Conservation (phyloP, 2,888 invertebrate genomes). For the Napeogenes sylphis region DNA sequence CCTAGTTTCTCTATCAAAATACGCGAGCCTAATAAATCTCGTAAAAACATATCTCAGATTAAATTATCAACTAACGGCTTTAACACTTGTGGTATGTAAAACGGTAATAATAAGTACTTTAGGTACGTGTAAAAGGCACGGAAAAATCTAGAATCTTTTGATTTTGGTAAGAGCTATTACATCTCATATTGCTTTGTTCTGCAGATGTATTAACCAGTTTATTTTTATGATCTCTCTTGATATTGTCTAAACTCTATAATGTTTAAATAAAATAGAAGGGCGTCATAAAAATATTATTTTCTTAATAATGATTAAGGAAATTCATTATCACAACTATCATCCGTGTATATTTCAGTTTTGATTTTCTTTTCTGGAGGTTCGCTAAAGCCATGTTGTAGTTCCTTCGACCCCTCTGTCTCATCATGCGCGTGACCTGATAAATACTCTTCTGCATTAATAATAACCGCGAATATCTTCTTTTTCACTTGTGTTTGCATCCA, state of each 20-base stretch:
- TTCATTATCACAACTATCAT: slow-evolving; percentile 41
- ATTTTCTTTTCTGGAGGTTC: slow-evolving; percentile 48
- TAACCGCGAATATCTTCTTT: slow-evolving; percentile 67
- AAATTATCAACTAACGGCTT: neutral
- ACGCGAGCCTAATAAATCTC: slow-evolving; percentile 3
- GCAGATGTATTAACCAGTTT: too few species aligned
- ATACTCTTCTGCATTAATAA: slow-evolving; percentile 65
- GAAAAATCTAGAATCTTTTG: too few species aligned
- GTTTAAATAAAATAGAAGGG: too few species aligned
- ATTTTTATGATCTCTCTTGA: too few species aligned
- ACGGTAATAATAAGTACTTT: neutral
- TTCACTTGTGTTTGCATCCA: slow-evolving; percentile 73
- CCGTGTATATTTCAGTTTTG: slow-evolving; percentile 55
- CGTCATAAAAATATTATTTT: too few species aligned
- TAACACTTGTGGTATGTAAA: slow-evolving; percentile 7
- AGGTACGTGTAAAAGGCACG: too few species aligned
- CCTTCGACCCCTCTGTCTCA: neutral
- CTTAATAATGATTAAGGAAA: slow-evolving; percentile 15
- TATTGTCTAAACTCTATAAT: too few species aligned
- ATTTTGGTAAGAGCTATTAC: too few species aligned
- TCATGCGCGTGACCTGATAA: slow-evolving; percentile 44
- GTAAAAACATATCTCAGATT: slow-evolving; percentile 3
- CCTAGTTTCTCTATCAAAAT: slow-evolving; percentile 13
- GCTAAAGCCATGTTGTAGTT: slow-evolving; percentile 30
- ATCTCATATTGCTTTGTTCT: too few species aligned